Evolutionary conservation across 2,888 invertebrate species (phyloP), one percentile per base, ranked within the genome.

Genomic region (Oscheius sp.): DNA sequence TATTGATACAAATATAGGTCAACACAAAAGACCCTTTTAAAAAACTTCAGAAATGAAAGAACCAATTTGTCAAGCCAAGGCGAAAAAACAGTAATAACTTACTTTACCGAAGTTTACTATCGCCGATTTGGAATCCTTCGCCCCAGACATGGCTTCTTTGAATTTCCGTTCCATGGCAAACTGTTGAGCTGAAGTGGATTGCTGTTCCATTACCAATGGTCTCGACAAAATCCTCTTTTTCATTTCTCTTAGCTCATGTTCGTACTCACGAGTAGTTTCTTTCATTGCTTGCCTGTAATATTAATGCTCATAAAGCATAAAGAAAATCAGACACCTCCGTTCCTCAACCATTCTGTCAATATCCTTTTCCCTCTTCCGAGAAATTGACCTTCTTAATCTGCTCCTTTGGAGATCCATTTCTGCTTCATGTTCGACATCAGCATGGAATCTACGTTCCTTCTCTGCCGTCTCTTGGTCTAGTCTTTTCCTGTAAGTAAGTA

Each of bases 151-250:
- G n/a, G 59, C 58, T 11, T 74, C 50, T n/a, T 74, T 66, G 66
- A 29, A 74, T n/a, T 74, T 74, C 37, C 51, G 68, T 32, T 74
- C 74, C 4, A 74, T 42, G 4, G 55, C 58, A 10, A 37, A 13
- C 33, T 74, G 50, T 21, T 74, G 74, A 37, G 59, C 66, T 10
- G 50, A 47, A 3, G 68, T 33, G 4, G 74, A 58, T 32, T 74
- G 74, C 47, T 53, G 66, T 68, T 74, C 74, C 74, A 74, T 74
- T 3, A 74, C 66, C 10, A 74, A 35, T 2, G 74, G 74, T 2
- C 74, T 42, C 4, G 48, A 21, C 37, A 74, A 11, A 9, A 74
- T 66, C 33, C 74, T 48, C 35, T 51, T 32, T n/a, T 51, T 48
- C 32, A 72, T 72, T 3, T 72, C 72, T 29, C 37, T 37, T 33